phyloP scores from a whole-genome alignment of 2,113 vertebrate species.

The Trichomycterus rosablanca region DNA sequence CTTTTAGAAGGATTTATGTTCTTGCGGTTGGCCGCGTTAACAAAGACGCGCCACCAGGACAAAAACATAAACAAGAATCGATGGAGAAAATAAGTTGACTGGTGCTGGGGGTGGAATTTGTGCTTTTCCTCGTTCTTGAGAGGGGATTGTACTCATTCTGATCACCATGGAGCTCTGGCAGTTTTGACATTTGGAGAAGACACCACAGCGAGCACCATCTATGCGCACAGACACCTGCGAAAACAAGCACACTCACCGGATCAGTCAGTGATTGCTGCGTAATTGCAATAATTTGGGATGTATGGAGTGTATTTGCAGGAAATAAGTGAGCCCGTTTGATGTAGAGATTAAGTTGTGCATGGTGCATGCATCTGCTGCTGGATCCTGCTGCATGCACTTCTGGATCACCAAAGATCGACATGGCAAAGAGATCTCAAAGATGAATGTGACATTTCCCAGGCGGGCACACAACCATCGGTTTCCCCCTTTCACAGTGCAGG shows the following conservation, averaged over 20 bases:
- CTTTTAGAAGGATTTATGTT: slow-evolving; percentile 26
- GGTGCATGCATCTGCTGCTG: neutral
- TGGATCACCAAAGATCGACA: slow-evolving; percentile 48
- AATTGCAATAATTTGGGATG: neutral
- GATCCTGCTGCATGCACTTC: slow-evolving; percentile 34
- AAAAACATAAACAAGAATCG: slow-evolving; percentile 33
- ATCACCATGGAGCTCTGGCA: slow-evolving; percentile 49
- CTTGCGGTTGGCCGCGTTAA: neutral
- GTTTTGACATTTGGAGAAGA: slow-evolving; percentile 47
- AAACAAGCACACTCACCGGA: slow-evolving; percentile 27
- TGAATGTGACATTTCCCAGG: slow-evolving; percentile 49
- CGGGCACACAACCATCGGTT: slow-evolving; percentile 45
- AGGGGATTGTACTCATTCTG: slow-evolving; percentile 44
- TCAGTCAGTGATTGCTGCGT: neutral
- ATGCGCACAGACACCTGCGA: neutral
- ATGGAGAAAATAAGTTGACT: slow-evolving; percentile 60
- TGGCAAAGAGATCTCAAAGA: slow-evolving; percentile 51
- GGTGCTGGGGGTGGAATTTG: slow-evolving; percentile 42
- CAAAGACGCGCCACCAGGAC: neutral
- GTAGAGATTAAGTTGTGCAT: neutral
- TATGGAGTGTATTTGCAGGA: neutral
- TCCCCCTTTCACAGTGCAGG: slow-evolving; percentile 36
- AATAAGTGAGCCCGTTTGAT: neutral
- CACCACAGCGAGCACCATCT: too few species aligned
- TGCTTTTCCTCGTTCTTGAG: slow-evolving; percentile 42